phyloP scores from a whole-genome alignment of 2,113 vertebrate genomes.

The Sorex fumeus region DNA sequence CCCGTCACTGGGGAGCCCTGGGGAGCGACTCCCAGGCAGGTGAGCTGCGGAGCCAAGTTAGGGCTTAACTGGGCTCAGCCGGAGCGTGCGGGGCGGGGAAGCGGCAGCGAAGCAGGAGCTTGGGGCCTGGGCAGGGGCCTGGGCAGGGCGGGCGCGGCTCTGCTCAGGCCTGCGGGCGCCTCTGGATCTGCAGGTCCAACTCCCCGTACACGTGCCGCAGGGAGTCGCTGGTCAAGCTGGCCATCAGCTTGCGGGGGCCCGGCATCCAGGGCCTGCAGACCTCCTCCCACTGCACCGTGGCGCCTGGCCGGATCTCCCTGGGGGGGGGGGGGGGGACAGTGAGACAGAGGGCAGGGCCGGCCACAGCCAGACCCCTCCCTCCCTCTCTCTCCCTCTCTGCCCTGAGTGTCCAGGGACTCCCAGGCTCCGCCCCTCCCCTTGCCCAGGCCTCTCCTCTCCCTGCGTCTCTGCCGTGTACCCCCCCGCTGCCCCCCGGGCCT shows the following conservation, averaged over 20 bases:
- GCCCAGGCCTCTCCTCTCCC: too few relatives aligned
- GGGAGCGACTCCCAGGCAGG: constrained; percentile 70
- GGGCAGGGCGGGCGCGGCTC: not conserved
- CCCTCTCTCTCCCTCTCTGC: too few relatives aligned
- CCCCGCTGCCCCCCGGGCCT: too few relatives aligned
- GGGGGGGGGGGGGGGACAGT: constrained; percentile 55
- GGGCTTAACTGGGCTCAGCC: constrained; percentile 86
- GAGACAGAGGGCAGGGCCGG: not conserved
- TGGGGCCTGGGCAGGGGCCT: constrained; percentile 9
- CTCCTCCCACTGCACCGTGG: constrained; percentile 92
- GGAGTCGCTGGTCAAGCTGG: constrained; percentile 92
- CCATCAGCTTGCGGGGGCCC: constrained; percentile 92
- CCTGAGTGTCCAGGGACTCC: too few relatives aligned
- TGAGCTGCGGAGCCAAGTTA: constrained; percentile 78
- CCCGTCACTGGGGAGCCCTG: too few relatives aligned
- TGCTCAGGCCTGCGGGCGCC: constrained; percentile 68
- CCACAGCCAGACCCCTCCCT: too few relatives aligned
- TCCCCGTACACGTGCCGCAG: constrained; percentile 95
- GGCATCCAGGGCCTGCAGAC: constrained; percentile 87
- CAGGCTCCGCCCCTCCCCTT: not conserved
- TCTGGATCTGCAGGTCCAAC: constrained; percentile 86
- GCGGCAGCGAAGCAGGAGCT: constrained; percentile 71
- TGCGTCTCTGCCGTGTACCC: too few relatives aligned
- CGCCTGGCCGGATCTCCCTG: constrained; percentile 90
- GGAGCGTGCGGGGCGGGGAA: constrained; percentile 65